A percentile compares a stretch with the other conserved stretches of the same genome.
These are phyloP conservation scores for Xestia sexstrigata DNA, from an alignment of 2,888 invertebrate genomes.

Conservation along the genomic window DNA sequence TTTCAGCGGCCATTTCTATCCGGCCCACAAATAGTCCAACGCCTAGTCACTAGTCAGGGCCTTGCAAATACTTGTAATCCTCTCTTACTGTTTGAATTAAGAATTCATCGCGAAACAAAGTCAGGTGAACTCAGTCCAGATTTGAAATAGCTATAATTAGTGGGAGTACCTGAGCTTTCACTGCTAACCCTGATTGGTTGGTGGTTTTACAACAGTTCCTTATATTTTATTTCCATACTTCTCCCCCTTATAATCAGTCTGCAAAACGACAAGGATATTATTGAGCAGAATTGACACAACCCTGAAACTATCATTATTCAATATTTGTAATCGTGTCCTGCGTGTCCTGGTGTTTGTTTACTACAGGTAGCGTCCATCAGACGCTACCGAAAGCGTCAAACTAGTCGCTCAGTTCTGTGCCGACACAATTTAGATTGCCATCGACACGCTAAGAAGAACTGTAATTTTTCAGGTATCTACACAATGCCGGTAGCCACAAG, in stretches of 20 bases:
- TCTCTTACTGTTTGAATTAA: background rate
- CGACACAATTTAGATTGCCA: too few species aligned
- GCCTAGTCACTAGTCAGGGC: background rate
- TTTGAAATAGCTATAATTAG: background rate
- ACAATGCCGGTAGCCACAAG: constrained; percentile 89
- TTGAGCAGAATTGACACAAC: background rate
- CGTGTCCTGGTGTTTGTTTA: too few species aligned
- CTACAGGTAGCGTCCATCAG: too few species aligned
- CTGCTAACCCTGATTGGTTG: background rate
- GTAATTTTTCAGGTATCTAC: constrained; percentile 78
- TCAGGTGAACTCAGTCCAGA: background rate
- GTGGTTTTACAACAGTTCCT: background rate
- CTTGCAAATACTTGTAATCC: background rate
- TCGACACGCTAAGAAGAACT: too few species aligned
- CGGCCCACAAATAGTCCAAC: background rate
- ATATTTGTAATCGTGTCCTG: too few species aligned
- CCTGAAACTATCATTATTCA: background rate
- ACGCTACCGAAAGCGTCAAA: too few species aligned
- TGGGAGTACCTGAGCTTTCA: background rate
- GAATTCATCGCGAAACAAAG: background rate
- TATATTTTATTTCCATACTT: background rate
- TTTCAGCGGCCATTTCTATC: background rate
- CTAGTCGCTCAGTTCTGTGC: too few species aligned
- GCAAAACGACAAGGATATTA: background rate
- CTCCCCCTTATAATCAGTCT: background rate